Percentiles rank a stretch among this genome's conserved stretches.
Conservation (phyloP, 2,888 invertebrate genomes). For the Oscheius sp. region DNA sequence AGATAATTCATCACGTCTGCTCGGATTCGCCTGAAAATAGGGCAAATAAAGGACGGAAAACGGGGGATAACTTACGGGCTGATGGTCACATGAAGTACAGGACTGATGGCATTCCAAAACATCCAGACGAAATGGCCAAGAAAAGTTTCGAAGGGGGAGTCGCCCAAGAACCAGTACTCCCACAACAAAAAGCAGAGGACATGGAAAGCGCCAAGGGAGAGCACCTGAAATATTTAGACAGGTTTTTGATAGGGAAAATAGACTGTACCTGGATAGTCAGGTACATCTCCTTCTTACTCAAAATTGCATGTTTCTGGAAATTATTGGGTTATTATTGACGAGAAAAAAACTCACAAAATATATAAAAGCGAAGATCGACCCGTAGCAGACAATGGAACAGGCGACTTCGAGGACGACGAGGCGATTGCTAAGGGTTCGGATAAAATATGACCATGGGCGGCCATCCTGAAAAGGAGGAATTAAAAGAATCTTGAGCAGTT, state of each 20-base stretch:
- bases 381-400: slow-evolving; percentile 44
- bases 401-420: slow-evolving; percentile 48
- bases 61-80: slow-evolving; percentile 46
- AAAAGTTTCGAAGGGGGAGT: slow-evolving; percentile 48
- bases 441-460: slow-evolving; percentile 21
- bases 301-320: slow-evolving; percentile 47
- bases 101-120: slow-evolving; percentile 55
- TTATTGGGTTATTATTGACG: not conserved
- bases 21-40: slow-evolving; percentile 20
- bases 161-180: slow-evolving; percentile 53
- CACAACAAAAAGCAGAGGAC: slow-evolving; percentile 51
- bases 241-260: no score
- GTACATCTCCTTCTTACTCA: slow-evolving; percentile 50
- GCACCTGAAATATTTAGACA: slow-evolving; percentile 26
- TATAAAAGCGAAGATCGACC: slow-evolving; percentile 45
- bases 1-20: slow-evolving; percentile 22
- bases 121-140: slow-evolving; percentile 58
- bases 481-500: not conserved
- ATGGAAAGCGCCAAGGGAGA: slow-evolving; percentile 48
- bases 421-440: slow-evolving; percentile 42
- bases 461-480: slow-evolving; percentile 32
- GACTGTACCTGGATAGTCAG: slow-evolving; percentile 47
- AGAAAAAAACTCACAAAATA: slow-evolving; percentile 38
- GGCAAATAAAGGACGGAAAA: not conserved
- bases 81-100: slow-evolving; percentile 47